Conservation (phyloP, 1,140 invertebrate species). For the Zaprionus ghesquierei region DNA sequence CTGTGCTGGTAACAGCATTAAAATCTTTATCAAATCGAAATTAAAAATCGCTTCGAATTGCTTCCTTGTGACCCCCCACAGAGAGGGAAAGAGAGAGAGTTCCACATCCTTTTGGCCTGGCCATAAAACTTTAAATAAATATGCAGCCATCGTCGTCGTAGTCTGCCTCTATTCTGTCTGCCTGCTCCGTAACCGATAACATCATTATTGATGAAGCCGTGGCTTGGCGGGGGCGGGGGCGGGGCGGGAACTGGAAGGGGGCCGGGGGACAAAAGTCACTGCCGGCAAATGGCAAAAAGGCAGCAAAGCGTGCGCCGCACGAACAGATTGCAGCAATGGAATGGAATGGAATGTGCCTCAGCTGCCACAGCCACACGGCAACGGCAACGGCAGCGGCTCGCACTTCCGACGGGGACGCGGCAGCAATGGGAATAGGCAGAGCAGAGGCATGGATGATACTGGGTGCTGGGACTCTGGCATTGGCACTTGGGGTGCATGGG, state of each 20-base stretch:
- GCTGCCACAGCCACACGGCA: constrained; percentile 43
- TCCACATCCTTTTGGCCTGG: constrained; percentile 43
- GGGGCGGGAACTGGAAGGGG: constrained; percentile 1
- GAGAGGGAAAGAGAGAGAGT: neutral
- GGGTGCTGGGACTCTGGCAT: constrained; percentile 12
- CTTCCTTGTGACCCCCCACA: constrained; percentile 47
- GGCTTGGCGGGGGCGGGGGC: constrained; percentile 26
- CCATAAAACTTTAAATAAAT: constrained; percentile 80
- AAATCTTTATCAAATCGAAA: constrained; percentile 79
- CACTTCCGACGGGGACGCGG: constrained; percentile 27
- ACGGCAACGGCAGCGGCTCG: constrained; percentile 36
- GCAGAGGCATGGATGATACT: neutral
- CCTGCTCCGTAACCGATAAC: constrained; percentile 74
- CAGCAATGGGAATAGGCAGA: constrained; percentile 9
- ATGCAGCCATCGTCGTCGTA: constrained; percentile 49
- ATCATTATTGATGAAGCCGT: constrained; percentile 79
- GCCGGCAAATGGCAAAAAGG: constrained; percentile 64
- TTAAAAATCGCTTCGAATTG: constrained; percentile 76
- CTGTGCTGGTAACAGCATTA: constrained; percentile 63
- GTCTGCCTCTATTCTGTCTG: constrained; percentile 34
- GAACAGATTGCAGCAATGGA: constrained; percentile 65
- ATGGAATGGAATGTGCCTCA: constrained; percentile 56
- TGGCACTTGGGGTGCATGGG: constrained; percentile 15
- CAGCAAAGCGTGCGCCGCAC: constrained; percentile 46
- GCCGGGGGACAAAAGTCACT: constrained; percentile 51